Evolutionary conservation across 2,888 invertebrate genomes (phyloP).

Genomic region (Pherbina coryleti): DNA sequence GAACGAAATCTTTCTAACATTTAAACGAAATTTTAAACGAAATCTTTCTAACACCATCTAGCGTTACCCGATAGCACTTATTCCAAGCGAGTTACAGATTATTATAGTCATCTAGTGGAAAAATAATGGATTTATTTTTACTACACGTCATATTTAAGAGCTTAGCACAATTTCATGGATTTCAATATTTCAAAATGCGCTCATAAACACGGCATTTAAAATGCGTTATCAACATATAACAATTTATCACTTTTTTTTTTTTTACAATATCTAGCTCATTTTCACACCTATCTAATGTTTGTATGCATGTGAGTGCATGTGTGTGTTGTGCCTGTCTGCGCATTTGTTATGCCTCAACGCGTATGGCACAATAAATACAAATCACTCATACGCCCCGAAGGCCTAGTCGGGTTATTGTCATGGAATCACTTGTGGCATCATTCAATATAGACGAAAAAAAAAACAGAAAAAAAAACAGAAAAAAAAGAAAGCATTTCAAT

Average conservation of each 20-base stretch:
- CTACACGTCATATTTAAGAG: too few relatives aligned
- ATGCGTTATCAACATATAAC: background rate
- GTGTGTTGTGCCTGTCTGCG: background rate
- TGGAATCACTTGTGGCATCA: background rate
- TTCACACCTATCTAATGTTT: background rate
- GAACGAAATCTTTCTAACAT: too few relatives aligned
- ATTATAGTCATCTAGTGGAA: too few relatives aligned
- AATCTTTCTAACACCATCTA: too few relatives aligned
- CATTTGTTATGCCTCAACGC: too few relatives aligned
- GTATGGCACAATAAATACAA: background rate
- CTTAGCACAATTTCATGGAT: too few relatives aligned
- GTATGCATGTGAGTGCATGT: background rate
- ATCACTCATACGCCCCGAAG: constrained; percentile 18
- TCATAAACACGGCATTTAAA: too few relatives aligned
- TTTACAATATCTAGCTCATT: background rate
- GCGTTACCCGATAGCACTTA: too few relatives aligned
- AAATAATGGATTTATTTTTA: too few relatives aligned
- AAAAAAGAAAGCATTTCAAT: background rate
- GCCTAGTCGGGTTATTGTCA: background rate
- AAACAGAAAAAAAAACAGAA: background rate
- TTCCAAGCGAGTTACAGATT: too few relatives aligned
- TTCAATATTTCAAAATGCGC: too few relatives aligned
- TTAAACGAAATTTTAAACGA: too few relatives aligned
- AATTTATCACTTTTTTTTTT: background rate
- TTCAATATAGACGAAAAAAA: background rate